Evolutionary conservation across 2,113 vertebrate species (phyloP).

Genomic region (Anseranas semipalmata): DNA sequence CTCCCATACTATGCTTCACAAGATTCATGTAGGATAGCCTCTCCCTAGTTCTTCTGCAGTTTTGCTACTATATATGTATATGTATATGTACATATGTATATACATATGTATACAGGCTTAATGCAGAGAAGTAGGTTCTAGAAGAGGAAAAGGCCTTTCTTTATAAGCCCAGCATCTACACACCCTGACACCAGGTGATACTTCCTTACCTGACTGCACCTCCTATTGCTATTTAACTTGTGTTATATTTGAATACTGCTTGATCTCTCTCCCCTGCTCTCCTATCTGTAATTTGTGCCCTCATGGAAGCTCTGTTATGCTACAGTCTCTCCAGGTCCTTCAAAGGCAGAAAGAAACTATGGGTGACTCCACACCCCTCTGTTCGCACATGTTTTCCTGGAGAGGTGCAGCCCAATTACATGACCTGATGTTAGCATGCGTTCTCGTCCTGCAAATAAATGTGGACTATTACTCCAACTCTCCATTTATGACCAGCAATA

Average conservation of each 20-base stretch:
- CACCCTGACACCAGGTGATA: not conserved
- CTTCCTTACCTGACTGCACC: not conserved
- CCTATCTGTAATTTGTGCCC: not conserved
- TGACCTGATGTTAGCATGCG: rapidly evolving
- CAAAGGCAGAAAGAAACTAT: not conserved
- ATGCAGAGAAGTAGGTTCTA: not conserved
- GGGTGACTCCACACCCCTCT: not conserved
- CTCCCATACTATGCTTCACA: not conserved
- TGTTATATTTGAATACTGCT: not conserved
- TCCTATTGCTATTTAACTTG: not conserved
- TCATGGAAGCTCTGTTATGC: not conserved
- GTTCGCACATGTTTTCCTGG: not conserved
- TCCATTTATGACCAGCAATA: not conserved
- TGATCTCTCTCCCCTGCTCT: not conserved
- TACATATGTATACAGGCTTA: not conserved
- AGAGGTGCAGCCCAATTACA: not conserved
- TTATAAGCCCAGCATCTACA: not conserved
- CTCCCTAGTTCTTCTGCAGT: not conserved
- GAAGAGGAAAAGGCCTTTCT: not conserved
- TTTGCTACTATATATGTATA: no score
- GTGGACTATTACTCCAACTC: not conserved
- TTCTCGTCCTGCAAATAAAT: not conserved
- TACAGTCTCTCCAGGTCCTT: not conserved
- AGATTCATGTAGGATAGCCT: not conserved
- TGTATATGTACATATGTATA: no score